phyloP scores from a whole-genome alignment of 2,797 vertebrate genomes.

The Sorex maritimensis region DNA sequence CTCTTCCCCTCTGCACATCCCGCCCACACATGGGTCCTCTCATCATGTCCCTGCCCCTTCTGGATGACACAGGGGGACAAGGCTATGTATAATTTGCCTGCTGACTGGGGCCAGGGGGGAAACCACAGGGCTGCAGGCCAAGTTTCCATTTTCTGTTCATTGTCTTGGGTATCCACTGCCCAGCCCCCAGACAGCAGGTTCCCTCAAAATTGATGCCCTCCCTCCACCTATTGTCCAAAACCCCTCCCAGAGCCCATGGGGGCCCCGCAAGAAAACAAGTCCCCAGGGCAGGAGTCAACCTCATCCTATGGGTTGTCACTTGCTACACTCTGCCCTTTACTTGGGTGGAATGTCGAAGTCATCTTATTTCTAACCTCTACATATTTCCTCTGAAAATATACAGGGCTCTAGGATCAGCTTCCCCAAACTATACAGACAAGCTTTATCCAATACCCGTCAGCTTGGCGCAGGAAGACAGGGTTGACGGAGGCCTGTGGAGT shows the following conservation, averaged over 20 bases:
- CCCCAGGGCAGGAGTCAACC: background rate
- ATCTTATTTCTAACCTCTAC: background rate
- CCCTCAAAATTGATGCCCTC: background rate
- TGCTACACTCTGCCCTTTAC: too few relatives aligned
- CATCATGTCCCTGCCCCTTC: too few relatives aligned
- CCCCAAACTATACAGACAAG: background rate
- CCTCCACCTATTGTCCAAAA: background rate
- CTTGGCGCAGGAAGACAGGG: too few relatives aligned
- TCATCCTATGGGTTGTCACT: background rate
- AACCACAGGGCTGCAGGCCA: background rate
- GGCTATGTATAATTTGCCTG: background rate
- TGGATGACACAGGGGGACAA: background rate
- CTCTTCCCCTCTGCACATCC: background rate
- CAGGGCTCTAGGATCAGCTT: background rate
- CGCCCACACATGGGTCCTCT: too few relatives aligned
- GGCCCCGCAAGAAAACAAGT: background rate
- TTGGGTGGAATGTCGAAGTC: background rate
- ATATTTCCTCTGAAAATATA: conserved; percentile 47
- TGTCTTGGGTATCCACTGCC: background rate
- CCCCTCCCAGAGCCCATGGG: background rate
- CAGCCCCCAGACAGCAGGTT: background rate
- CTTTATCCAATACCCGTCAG: background rate
- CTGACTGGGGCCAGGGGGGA: background rate
- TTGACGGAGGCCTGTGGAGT: background rate
- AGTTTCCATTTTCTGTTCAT: background rate